Evolutionary conservation across 2,888 invertebrate genomes (phyloP).

Genomic region (Dysmachus trigonus): DNA sequence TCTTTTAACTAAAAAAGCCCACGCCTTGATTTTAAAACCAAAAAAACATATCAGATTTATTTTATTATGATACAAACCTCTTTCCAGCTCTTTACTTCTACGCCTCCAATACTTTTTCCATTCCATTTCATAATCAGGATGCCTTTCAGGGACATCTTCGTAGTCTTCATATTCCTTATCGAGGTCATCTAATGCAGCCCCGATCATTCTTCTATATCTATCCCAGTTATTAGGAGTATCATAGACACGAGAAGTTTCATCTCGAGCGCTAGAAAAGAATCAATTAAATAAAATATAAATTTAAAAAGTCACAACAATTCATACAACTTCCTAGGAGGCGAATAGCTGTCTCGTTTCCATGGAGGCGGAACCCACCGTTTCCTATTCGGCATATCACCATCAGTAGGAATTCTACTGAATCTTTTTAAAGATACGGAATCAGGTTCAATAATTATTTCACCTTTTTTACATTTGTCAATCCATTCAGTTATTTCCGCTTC

Average conservation of each 20-base stretch:
- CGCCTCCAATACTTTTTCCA: constrained; percentile 48
- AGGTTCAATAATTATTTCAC: constrained; percentile 38
- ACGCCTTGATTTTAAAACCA: constrained; percentile 14
- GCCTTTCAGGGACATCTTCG: constrained; percentile 44
- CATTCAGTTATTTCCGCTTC: constrained; percentile 34
- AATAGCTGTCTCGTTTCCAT: not conserved
- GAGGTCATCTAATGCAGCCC: constrained; percentile 45
- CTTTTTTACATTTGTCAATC: constrained; percentile 43
- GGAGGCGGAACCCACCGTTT: not conserved
- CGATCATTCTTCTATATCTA: constrained; percentile 45
- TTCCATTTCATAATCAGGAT: constrained; percentile 47
- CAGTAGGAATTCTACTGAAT: not conserved
- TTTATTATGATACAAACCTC: constrained; percentile 35
- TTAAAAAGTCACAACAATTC: not conserved
- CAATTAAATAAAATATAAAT: not conserved
- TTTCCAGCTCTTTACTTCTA: constrained; percentile 43
- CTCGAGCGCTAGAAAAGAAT: not conserved
- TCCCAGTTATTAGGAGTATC: constrained; percentile 44
- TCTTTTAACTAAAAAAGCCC: not conserved
- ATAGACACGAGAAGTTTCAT: not conserved
- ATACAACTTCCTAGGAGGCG: constrained; percentile 6
- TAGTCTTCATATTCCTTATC: constrained; percentile 41
- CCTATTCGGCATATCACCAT: not conserved
- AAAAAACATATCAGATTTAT: not conserved
- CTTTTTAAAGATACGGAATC: constrained; percentile 17